Evolutionary conservation across 2,797 vertebrate species (phyloP).

Genomic region (Vultur gryphus): DNA sequence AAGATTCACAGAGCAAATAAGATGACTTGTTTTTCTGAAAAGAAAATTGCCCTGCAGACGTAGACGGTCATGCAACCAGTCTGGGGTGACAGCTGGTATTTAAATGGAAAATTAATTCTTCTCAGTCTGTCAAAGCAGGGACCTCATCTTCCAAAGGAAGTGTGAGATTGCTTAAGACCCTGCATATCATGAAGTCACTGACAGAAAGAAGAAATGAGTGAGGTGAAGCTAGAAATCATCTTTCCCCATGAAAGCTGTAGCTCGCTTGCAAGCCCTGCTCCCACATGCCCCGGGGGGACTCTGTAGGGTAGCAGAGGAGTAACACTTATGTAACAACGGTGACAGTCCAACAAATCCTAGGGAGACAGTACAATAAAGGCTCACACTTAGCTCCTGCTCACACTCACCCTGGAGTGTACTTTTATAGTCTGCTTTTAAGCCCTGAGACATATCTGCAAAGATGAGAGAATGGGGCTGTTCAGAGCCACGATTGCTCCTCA

Average conservation of each 20-base stretch:
- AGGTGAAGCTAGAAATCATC: not conserved
- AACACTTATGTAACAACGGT: not conserved
- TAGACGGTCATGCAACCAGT: slow-evolving; percentile 9
- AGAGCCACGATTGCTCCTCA: not conserved
- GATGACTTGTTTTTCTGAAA: slow-evolving; percentile 20
- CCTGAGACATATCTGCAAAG: not conserved
- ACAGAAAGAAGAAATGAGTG: not conserved
- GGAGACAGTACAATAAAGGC: not conserved
- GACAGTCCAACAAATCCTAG: not conserved
- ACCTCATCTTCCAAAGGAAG: slow-evolving; percentile 30
- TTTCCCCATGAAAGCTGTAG: not conserved
- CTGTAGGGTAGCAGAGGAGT: not conserved
- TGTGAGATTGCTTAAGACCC: not conserved
- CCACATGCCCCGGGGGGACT: not conserved
- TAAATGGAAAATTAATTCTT: slow-evolving; percentile 53
- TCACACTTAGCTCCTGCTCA: not conserved
- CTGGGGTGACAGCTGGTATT: slow-evolving; percentile 40
- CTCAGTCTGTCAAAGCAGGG: slow-evolving; percentile 24
- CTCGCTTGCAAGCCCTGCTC: not conserved
- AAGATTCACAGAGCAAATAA: slow-evolving; percentile 3
- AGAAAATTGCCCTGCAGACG: slow-evolving; percentile 18
- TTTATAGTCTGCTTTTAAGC: not conserved
- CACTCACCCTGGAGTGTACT: not conserved
- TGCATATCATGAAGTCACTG: not conserved
- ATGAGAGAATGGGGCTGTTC: not conserved